phyloP scores from a whole-genome alignment of 2,888 invertebrate genomes.

The Pristionchus maxplancki region DNA sequence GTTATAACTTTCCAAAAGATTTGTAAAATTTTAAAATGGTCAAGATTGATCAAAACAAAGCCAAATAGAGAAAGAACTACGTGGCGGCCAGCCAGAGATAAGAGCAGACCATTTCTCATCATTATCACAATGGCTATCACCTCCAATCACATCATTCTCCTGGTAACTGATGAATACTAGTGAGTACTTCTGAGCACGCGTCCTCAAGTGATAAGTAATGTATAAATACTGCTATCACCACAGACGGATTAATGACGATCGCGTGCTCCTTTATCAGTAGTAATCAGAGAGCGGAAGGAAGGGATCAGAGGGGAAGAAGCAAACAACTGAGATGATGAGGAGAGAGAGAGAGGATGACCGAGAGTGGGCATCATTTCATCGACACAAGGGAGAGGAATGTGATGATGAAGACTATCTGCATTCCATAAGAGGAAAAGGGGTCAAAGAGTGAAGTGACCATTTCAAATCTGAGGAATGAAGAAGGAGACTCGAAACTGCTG shows the following conservation, averaged over 20 bases:
- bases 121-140: background rate
- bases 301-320: background rate
- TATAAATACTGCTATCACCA: background rate
- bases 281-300: slow-evolving; percentile 22
- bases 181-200: too few relatives aligned
- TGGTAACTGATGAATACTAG: too few relatives aligned
- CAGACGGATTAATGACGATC: background rate
- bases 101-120: background rate
- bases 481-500: background rate
- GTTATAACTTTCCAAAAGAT: background rate
- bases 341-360: slow-evolving; percentile 6
- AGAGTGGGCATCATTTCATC: background rate
- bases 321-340: background rate
- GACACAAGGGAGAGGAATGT: background rate
- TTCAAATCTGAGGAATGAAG: background rate
- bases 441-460: slow-evolving; percentile 16
- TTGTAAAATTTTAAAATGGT: background rate
- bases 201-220: background rate
- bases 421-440: background rate
- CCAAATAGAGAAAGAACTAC: background rate
- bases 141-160: background rate
- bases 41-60: background rate
- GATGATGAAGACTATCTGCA: background rate
- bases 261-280: slow-evolving; percentile 17
- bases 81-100: background rate